Evolutionary conservation across 1,140 invertebrate genomes (phyloP), one percentile per base, ranked within the genome.

Genomic region (Diorhabda carinulata): DNA sequence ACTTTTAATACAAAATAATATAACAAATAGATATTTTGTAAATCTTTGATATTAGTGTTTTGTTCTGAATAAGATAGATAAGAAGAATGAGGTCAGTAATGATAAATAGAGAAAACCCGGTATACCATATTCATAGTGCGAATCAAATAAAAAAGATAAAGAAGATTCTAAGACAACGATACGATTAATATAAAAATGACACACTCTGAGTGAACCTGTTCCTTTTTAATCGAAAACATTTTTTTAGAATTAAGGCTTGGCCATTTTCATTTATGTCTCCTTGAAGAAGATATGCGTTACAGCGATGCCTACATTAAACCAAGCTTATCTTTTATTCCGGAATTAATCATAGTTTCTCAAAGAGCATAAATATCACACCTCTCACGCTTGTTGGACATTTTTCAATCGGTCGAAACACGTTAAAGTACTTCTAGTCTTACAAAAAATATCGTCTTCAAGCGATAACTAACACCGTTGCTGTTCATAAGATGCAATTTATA

Each of bases 281-380:
- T 6, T 52, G n/a, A 52, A 52, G 61, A 59, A 67, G 8, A 44
- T 63, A 10, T 58, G 72, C 62, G 67, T 64, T 67, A 72, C 68
- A 65, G 45, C 60, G 71, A 74, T 71, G 72, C 64, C 71, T 68
- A 74, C 71, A 72, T 72, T 69, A 72, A 69, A 43, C 67, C 71
- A 52, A 62, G 60, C 41, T 65, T 72, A 74, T 74, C 73, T 72
- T 25, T 63, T 61, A 70, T 72, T 60, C 66, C 67, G 56, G 72
- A 58, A 76, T 76, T 76, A 76, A 76, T 74, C 74, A 76, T 74
- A 76, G 73, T 73, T 74, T 72, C 73, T 71, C 70, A 56, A 69
- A 66, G 61, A 71, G 74, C 74, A 74, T 65, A 72, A 69, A 72
- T 69, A 76, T 76, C 74, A 73, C 74, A 76, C 74, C 73, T 74